Evolutionary conservation across 1,140 invertebrate genomes (phyloP).

Genomic region (Helicoverpa zea): DNA sequence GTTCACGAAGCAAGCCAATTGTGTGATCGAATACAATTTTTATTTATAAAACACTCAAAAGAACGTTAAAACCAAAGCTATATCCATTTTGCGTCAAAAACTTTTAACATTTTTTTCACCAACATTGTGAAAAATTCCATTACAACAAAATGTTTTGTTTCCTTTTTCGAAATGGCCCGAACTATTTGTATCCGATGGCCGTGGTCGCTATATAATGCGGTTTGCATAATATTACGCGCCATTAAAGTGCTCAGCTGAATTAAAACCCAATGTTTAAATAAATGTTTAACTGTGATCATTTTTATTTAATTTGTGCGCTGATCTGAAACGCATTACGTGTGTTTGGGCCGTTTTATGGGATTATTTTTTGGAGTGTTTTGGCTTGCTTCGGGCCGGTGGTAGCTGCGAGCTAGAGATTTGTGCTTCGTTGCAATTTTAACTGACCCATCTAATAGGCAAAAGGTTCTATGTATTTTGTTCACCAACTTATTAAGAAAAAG

Average conservation of each 20-base stretch:
- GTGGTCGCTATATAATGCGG: conserved; percentile 24
- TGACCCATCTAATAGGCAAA: no score
- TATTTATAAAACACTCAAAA: no score
- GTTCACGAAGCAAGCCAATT: no score
- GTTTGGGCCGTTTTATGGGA: background rate
- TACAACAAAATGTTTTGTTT: background rate
- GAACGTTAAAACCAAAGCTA: no score
- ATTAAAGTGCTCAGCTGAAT: conserved; percentile 34
- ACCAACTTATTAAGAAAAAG: no score
- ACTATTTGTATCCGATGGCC: conserved; percentile 11
- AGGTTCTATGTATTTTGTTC: no score
- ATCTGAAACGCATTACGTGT: conserved; percentile 20
- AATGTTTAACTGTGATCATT: conserved; percentile 13
- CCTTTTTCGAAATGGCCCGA: background rate
- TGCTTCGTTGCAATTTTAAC: no score
- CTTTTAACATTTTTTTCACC: no score
- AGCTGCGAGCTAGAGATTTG: no score
- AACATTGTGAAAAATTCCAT: background rate
- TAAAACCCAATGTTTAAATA: conserved; percentile 30
- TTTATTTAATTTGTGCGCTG: conserved; percentile 41
- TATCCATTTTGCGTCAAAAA: no score
- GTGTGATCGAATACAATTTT: no score
- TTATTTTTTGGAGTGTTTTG: background rate
- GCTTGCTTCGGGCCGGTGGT: no score
- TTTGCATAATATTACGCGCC: conserved; percentile 18